Evolutionary conservation across 2,113 vertebrate genomes (phyloP), one percentile per base, ranked within the genome.

Genomic region (Verasper variegatus): DNA sequence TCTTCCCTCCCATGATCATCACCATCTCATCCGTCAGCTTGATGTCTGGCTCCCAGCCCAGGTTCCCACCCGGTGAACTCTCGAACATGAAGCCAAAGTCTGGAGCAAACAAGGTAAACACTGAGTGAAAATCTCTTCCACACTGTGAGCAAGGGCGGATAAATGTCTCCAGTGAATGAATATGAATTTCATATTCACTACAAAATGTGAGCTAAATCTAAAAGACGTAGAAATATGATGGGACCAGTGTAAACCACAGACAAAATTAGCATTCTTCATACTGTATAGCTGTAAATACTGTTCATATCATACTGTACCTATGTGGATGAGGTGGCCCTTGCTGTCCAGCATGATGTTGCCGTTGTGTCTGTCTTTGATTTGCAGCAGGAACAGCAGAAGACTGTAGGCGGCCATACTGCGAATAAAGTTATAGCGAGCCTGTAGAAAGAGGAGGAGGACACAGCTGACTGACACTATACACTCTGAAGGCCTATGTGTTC

Each of bases 31-130:
- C 98, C 0, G 98, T 99, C 88, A 99, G 95, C 86, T 99, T 99
- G 92, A 99, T 99, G 92, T 99, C 98, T 0, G 98, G 98, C 81
- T 99, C 98, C 98, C 98, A 99, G 86, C 98, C 98, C 62, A 99
- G 95, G 89, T 99, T 99, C 11, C 98, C 98, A 0, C 98, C 98
- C 0, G 98, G 98, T 3, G 98, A 99, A 86, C 98, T 99, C 91
- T 99, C 98, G 72, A 99, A 99, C 98, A 99, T 99, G 95, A 99
- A 99, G 89, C 98, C 98, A n/a, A 99, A 99, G 93, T 99, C 98
- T 99, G 93, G 8, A 68, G 81, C 20, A 68, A 71, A 56, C 17
- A 37, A 40, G 17, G 15, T 1, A 5, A 17, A 55, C n/a, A 3
- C n/a, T n/a, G n/a, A n/a, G n/a, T n/a, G n/a, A n/a, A n/a, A n/a